Conservation (phyloP, 2,888 invertebrate genomes). For the Listrodromus nycthemerus region DNA sequence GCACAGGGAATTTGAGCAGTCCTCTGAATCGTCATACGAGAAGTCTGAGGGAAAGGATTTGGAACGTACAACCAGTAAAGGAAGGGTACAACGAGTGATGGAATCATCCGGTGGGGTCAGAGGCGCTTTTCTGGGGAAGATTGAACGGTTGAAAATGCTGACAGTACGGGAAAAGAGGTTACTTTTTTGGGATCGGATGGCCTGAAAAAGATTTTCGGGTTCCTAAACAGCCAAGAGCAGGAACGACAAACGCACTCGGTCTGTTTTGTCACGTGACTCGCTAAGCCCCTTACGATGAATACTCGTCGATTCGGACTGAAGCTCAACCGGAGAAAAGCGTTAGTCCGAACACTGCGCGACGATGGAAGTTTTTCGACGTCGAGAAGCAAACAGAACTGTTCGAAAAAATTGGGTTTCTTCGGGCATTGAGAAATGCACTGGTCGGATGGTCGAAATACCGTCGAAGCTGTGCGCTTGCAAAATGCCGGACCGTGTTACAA, state of each 20-base stretch:
- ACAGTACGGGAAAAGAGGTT: conserved; percentile 60
- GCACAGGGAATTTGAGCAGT: conserved; percentile 9
- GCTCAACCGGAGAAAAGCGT: background rate
- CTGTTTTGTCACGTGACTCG: conserved; percentile 2
- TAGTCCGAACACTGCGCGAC: too few species aligned
- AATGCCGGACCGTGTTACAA: background rate
- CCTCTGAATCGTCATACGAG: conserved; percentile 10
- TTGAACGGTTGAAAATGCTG: conserved; percentile 61
- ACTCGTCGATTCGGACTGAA: background rate
- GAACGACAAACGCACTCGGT: conserved; percentile 24
- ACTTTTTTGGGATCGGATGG: conserved; percentile 66
- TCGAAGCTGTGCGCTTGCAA: background rate
- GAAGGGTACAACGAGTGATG: conserved; percentile 39
- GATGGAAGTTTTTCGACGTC: background rate
- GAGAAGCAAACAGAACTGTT: background rate
- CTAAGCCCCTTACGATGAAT: background rate
- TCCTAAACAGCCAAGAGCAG: conserved; percentile 4
- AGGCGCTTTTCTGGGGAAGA: conserved; percentile 56
- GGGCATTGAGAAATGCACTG: background rate
- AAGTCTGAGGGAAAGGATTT: conserved; percentile 38
- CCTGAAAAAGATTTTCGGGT: conserved; percentile 62
- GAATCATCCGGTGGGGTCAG: conserved; percentile 31
- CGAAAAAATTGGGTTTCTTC: background rate
- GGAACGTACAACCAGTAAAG: conserved; percentile 43
- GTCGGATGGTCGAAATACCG: background rate